Percentiles rank a stretch among this genome's conserved stretches.
These are phyloP conservation scores for Drosophila ogumai DNA, from an alignment of 1,140 invertebrate genomes.

Conservation along the genomic window DNA sequence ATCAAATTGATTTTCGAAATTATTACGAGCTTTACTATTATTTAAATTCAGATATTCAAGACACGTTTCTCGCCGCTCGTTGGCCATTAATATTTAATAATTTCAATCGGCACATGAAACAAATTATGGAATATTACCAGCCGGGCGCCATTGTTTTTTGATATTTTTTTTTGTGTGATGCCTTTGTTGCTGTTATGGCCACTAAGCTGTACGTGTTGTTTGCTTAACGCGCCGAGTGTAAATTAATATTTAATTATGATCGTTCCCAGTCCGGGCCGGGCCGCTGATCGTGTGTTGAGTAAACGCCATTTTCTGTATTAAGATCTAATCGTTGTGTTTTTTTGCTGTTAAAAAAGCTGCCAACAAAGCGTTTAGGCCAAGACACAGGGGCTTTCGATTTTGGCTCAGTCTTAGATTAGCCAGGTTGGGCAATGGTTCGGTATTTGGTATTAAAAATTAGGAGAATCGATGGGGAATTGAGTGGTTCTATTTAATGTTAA, in stretches of 20 bases:
- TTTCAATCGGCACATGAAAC: constrained; percentile 66
- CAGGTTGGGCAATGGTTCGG: constrained; percentile 15
- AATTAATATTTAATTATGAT: constrained; percentile 82
- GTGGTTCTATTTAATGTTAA: no score
- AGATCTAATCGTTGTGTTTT: constrained; percentile 65
- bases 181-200: constrained; percentile 33
- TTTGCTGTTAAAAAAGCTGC: constrained; percentile 39
- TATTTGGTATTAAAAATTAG: neutral
- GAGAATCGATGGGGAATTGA: neutral
- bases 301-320: constrained; percentile 68
- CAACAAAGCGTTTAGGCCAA: constrained; percentile 52
- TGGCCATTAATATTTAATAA: constrained; percentile 76
- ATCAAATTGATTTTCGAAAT: constrained; percentile 30
- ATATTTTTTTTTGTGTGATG: constrained; percentile 9
- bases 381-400: constrained; percentile 27
- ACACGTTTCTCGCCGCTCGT: constrained; percentile 63
- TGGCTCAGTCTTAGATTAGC: constrained; percentile 13
- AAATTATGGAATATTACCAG: constrained; percentile 67
- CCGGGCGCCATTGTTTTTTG: constrained; percentile 45
- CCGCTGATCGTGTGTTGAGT: constrained; percentile 53
- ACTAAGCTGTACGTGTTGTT: constrained; percentile 67
- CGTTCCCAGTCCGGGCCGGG: constrained; percentile 42
- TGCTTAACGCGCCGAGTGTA: constrained; percentile 78
- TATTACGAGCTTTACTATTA: constrained; percentile 50
- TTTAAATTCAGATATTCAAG: constrained; percentile 69